Conservation (phyloP, 2,113 vertebrate genomes). For the Sigmodon hispidus region DNA sequence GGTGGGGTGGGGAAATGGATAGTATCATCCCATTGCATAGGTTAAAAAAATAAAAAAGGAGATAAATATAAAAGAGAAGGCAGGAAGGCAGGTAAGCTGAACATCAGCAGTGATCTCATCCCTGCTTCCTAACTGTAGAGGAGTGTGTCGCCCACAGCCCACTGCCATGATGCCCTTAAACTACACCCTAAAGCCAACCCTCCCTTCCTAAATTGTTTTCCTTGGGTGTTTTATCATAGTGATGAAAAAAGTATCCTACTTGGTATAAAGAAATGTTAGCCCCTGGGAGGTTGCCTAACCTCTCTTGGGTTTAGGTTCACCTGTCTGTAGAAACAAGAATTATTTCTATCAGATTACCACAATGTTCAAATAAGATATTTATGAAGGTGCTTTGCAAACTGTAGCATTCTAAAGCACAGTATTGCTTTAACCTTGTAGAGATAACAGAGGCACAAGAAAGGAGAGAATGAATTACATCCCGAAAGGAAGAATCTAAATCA, state of each 20-base stretch:
- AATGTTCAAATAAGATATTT: not conserved
- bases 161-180: not conserved
- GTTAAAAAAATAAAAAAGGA: not conserved
- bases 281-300: not conserved
- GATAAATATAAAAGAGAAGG: not conserved
- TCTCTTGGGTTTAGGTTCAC: not conserved
- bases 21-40: not conserved
- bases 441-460: not conserved
- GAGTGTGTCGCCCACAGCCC: not conserved
- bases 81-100: not conserved
- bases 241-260: not conserved
- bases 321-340: not conserved
- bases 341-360: not conserved
- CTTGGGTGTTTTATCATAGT: not conserved
- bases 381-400: not conserved
- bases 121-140: not conserved
- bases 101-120: not conserved
- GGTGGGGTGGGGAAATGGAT: too few relatives aligned
- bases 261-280: not conserved
- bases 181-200: not conserved
- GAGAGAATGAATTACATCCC: not conserved
- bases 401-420: not conserved
- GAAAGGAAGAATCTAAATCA: not conserved
- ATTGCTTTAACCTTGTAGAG: constrained; percentile 9
- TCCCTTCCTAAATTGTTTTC: not conserved